Evolutionary conservation across 2,113 vertebrate genomes (phyloP).

Genomic region (Oplegnathus fasciatus): DNA sequence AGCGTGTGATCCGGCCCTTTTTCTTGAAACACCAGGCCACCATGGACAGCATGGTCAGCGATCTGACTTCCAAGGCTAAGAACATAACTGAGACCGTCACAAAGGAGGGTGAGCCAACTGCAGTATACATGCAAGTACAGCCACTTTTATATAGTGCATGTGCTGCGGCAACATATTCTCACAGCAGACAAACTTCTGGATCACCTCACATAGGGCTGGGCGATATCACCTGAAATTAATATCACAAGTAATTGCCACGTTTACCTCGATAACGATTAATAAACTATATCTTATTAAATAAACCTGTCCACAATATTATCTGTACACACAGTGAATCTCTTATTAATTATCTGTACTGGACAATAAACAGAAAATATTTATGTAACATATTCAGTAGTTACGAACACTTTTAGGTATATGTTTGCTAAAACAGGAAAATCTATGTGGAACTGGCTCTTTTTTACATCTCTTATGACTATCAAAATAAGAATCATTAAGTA

Average conservation of each 20-base stretch:
- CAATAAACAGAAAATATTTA: neutral
- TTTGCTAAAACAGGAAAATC: neutral
- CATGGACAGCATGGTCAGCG: conserved; percentile 87
- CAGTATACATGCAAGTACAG: conserved; percentile 48
- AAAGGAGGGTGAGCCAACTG: conserved; percentile 86
- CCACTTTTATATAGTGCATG: conserved; percentile 11
- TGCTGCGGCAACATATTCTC: neutral
- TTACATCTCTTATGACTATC: neutral
- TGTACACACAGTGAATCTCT: neutral
- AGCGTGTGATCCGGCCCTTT: conserved; percentile 86
- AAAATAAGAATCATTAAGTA: neutral
- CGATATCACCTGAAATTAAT: neutral
- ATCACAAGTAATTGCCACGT: too few species aligned
- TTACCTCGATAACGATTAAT: too few species aligned
- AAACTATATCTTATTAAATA: neutral
- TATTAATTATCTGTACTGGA: neutral
- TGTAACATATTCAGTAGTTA: neutral
- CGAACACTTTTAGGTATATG: neutral
- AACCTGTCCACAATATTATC: neutral
- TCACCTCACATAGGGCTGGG: neutral
- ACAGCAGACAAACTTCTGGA: neutral
- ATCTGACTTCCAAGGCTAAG: conserved; percentile 85
- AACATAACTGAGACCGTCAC: conserved; percentile 81
- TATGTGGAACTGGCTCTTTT: neutral
- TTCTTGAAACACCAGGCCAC: conserved; percentile 90